These are phyloP conservation scores for Eclectus roratus DNA, from an alignment of 2,113 vertebrate species.

Conservation along the genomic window DNA sequence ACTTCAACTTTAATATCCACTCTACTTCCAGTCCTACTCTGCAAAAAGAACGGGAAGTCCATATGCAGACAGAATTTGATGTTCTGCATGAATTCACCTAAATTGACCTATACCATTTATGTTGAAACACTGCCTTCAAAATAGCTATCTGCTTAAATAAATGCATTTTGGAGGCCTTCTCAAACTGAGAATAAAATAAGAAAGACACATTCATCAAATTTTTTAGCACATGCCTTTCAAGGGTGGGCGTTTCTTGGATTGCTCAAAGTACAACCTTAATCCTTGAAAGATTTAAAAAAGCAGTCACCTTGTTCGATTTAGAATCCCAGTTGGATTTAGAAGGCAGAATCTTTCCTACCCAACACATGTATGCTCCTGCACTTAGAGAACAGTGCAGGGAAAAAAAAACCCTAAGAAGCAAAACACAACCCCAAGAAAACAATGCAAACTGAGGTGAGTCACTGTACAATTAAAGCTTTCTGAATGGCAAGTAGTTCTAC, in stretches of 20 bases:
- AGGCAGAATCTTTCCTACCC: not conserved
- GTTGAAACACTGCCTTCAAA: not conserved
- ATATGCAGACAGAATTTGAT: not conserved
- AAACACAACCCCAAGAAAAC: not conserved
- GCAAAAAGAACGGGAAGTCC: not conserved
- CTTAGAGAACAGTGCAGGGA: rapidly evolving
- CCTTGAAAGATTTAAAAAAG: not conserved
- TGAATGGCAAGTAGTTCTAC: not conserved
- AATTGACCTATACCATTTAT: not conserved
- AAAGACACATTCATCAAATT: not conserved
- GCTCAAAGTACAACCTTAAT: not conserved
- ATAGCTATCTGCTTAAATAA: not conserved
- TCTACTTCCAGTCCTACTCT: not conserved
- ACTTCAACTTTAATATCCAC: not conserved
- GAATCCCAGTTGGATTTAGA: not conserved
- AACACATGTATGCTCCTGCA: not conserved
- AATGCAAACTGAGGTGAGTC: not conserved
- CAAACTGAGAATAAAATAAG: not conserved
- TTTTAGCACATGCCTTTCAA: not conserved
- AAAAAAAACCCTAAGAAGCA: not conserved
- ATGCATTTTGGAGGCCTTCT: not conserved
- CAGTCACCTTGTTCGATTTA: not conserved
- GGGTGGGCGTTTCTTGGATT: not conserved
- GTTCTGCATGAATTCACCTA: not conserved
- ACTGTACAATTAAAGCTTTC: not conserved